Evolutionary conservation across 2,888 invertebrate genomes (phyloP).

Genomic region (Epinotia brunnichana): DNA sequence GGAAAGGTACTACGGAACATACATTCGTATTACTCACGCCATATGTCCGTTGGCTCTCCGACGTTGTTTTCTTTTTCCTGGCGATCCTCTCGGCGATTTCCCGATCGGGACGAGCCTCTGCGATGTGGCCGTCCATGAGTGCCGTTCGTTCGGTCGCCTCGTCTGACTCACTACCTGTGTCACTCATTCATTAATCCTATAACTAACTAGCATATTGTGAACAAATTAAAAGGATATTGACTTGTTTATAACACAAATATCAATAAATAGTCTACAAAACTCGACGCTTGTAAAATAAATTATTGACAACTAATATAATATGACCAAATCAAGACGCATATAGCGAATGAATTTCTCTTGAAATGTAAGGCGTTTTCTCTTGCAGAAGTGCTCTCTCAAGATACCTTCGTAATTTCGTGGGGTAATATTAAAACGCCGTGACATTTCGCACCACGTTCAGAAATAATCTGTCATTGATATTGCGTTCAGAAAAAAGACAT

Average conservation of each 20-base stretch:
- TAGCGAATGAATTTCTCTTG: constrained; percentile 10
- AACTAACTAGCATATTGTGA: constrained; percentile 57
- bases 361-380: constrained; percentile 17
- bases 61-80: constrained; percentile 83
- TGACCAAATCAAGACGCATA: constrained; percentile 13
- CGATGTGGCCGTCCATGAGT: constrained; percentile 93
- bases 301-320: constrained; percentile 31
- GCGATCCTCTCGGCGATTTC: constrained; percentile 81
- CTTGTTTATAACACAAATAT: constrained; percentile 30
- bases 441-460: constrained; percentile 35
- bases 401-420: constrained; percentile 20
- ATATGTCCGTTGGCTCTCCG: constrained; percentile 79
- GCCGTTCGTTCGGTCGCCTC: constrained; percentile 89
- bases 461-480: neutral
- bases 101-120: constrained; percentile 85
- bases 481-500: constrained; percentile 22
- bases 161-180: constrained; percentile 80
- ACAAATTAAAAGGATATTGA: constrained; percentile 22
- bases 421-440: constrained; percentile 30
- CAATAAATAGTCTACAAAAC: constrained; percentile 26
- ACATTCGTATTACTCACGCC: constrained; percentile 71
- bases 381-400: no score
- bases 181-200: constrained; percentile 73
- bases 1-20: constrained; percentile 21
- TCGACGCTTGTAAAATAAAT: constrained; percentile 25